Conservation (phyloP, 2,113 vertebrate species). For the Cyrtonyx montezumae region DNA sequence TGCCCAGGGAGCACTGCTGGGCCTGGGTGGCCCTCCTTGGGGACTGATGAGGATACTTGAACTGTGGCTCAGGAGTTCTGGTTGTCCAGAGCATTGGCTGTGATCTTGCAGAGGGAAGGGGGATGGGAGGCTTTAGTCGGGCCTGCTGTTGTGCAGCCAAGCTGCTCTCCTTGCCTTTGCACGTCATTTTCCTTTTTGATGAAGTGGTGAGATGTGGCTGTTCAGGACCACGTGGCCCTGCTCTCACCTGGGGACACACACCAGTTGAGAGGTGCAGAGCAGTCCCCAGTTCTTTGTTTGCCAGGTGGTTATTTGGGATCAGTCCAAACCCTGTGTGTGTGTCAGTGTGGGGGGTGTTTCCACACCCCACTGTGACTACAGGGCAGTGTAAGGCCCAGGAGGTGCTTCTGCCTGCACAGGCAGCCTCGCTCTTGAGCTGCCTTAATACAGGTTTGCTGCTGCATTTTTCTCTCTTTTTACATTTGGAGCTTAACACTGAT, state of each 20-base stretch:
- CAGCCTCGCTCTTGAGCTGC: neutral
- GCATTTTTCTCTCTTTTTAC: neutral
- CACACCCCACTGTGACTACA: accelerated
- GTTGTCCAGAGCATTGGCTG: neutral
- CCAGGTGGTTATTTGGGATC: neutral
- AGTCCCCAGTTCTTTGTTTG: accelerated
- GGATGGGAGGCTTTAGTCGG: accelerated
- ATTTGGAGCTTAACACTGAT: neutral
- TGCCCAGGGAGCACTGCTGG: accelerated
- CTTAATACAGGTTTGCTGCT: neutral
- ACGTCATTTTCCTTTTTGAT: accelerated
- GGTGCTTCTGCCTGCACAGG: neutral
- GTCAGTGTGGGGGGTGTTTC: neutral
- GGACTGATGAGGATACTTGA: accelerated
- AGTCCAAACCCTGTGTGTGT: accelerated
- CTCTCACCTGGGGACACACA: accelerated
- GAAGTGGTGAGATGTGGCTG: accelerated
- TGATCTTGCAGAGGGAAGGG: neutral
- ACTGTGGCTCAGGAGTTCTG: accelerated
- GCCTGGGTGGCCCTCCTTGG: neutral
- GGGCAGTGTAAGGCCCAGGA: neutral
- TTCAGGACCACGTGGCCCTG: neutral
- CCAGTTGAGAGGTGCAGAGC: accelerated
- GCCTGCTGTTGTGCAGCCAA: accelerated
- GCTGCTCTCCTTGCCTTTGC: accelerated